Percentiles rank a stretch among this genome's conserved stretches.
phyloP scores from a whole-genome alignment of 2,888 invertebrate species.

The Apamea monoglypha region DNA sequence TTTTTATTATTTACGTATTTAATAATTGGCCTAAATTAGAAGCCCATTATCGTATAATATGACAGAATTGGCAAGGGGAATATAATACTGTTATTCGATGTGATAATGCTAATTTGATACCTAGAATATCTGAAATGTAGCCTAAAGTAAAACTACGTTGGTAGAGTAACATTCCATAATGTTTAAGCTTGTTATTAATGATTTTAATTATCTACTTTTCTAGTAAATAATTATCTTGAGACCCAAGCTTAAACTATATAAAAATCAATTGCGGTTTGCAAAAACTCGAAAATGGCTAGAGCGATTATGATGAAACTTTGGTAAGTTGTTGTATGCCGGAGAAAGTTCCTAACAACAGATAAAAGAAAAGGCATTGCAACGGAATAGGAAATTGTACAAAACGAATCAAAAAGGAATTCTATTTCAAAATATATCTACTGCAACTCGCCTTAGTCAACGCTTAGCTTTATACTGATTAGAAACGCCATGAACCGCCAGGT shows the following conservation, averaged over 20 bases:
- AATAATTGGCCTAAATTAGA: not conserved
- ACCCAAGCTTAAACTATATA: too few species aligned
- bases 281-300: too few species aligned
- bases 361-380: not conserved
- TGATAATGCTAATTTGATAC: not conserved
- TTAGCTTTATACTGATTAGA: constrained; percentile 42
- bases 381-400: not conserved
- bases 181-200: too few species aligned
- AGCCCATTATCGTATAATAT: not conserved
- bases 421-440: not conserved
- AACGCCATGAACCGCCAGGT: constrained; percentile 45
- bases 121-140: not conserved
- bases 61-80: not conserved
- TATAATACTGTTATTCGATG: not conserved
- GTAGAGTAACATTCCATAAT: too few species aligned
- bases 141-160: too few species aligned
- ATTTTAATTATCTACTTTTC: too few species aligned
- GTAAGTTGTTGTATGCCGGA: too few species aligned
- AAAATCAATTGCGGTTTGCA: too few species aligned
- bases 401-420: not conserved
- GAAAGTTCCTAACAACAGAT: too few species aligned
- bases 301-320: too few species aligned
- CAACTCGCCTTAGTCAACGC: constrained; percentile 26
- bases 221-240: too few species aligned
- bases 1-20: not conserved